phyloP scores from a whole-genome alignment of 2,113 vertebrate species.

The Coracopsis vasa region DNA sequence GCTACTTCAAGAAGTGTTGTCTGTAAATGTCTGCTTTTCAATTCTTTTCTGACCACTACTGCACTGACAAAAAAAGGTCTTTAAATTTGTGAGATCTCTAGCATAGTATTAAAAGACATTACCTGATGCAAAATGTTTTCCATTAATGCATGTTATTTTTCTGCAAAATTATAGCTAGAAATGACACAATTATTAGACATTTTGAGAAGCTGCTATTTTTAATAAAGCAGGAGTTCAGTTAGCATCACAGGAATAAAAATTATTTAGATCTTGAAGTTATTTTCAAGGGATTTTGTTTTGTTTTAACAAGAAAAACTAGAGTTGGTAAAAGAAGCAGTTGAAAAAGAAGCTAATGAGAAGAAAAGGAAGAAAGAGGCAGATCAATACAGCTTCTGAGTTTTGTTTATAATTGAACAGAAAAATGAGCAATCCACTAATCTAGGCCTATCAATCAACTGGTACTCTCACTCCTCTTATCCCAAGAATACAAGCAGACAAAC shows the following conservation, averaged over 20 bases:
- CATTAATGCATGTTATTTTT: background rate
- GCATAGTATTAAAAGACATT: background rate
- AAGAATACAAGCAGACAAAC: background rate
- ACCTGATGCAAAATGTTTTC: background rate
- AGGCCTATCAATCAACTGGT: background rate
- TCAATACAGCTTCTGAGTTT: background rate
- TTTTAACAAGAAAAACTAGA: background rate
- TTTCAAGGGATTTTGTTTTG: background rate
- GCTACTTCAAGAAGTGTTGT: background rate
- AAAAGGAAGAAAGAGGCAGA: background rate
- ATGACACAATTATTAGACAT: background rate
- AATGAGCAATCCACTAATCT: background rate
- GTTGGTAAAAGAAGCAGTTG: background rate
- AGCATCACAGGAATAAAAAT: background rate
- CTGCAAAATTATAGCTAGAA: background rate
- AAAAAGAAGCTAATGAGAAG: background rate
- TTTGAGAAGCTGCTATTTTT: background rate
- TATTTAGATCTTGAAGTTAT: background rate
- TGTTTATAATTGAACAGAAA: background rate
- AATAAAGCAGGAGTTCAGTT: background rate
- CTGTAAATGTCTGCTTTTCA: background rate
- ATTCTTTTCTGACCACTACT: background rate
- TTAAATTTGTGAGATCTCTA: background rate
- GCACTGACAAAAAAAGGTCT: background rate
- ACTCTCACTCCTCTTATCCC: background rate